Conservation (phyloP, 2,113 vertebrate genomes). For the Cariama cristata region DNA sequence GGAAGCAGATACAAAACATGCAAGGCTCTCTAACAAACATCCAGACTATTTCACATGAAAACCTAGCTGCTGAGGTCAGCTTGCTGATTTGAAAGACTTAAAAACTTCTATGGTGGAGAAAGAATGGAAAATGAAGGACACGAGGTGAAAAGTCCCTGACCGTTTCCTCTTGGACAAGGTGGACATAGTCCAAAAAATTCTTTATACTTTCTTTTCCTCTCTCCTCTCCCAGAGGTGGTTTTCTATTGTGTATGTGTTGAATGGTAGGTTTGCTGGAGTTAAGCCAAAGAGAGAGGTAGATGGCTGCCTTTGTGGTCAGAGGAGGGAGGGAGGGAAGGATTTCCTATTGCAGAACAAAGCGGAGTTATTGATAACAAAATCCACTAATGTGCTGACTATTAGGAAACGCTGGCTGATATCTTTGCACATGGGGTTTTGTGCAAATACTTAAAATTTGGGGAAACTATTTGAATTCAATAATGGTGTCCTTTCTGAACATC, state of each 20-base stretch:
- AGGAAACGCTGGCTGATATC: not conserved
- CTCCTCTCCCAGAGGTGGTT: conserved; percentile 32
- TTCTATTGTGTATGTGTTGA: conserved; percentile 56
- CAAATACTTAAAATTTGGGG: not conserved
- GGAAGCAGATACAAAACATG: not conserved
- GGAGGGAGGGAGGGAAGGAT: conserved; percentile 25
- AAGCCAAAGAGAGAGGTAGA: conserved; percentile 1
- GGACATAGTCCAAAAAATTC: conserved; percentile 39
- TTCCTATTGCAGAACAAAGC: conserved; percentile 50
- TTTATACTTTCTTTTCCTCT: conserved; percentile 59
- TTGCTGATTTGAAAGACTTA: not conserved
- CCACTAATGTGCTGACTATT: not conserved
- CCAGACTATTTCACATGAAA: not conserved
- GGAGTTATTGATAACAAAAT: conserved; percentile 16
- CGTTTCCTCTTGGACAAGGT: conserved; percentile 36
- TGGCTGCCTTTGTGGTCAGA: conserved; percentile 7
- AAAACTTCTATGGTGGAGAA: not conserved
- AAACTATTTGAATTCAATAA: not conserved
- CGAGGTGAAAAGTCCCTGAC: not conserved
- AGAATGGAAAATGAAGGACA: conserved; percentile 30
- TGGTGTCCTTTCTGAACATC: not conserved
- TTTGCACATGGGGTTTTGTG: not conserved
- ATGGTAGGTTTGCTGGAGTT: conserved; percentile 24
- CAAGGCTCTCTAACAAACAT: not conserved
- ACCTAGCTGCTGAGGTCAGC: not conserved